These are phyloP conservation scores for Unio pictorum DNA, from an alignment of 2,888 invertebrate genomes.

Conservation along the genomic window DNA sequence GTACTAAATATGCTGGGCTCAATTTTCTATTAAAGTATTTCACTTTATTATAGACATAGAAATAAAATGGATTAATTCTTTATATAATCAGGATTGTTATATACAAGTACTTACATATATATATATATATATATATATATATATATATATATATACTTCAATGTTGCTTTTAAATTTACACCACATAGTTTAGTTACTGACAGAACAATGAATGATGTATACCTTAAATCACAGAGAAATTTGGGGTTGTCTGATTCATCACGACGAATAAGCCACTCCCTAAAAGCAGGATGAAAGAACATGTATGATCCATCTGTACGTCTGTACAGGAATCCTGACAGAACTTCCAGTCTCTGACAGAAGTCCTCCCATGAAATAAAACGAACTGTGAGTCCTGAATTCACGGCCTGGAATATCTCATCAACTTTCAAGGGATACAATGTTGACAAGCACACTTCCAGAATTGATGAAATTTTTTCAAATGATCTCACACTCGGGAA, in stretches of 20 bases:
- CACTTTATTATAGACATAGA: not conserved
- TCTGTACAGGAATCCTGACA: conserved; percentile 90
- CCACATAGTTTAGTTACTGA: not conserved
- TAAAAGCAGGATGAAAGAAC: conserved; percentile 98
- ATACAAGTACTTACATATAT: no score
- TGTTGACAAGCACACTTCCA: conserved; percentile 92
- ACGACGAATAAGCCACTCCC: conserved; percentile 94
- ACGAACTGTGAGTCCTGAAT: conserved; percentile 85
- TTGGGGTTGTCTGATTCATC: conserved; percentile 82
- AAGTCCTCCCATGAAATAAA: conserved; percentile 93
- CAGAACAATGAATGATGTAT: conserved; percentile 18
- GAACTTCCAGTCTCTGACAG: conserved; percentile 86
- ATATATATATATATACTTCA: no score
- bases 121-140: no score
- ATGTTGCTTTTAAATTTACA: no score
- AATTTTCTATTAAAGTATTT: not conserved
- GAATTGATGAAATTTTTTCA: conserved; percentile 85
- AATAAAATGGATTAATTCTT: not conserved
- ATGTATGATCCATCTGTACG: conserved; percentile 94
- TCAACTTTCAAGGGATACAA: conserved; percentile 90
- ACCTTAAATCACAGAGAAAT: conserved; percentile 91
- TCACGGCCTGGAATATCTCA: conserved; percentile 94
- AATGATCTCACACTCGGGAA: conserved; percentile 93
- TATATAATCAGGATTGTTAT: no score
- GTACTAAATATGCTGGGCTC: not conserved